These are phyloP conservation scores for Margarornis squamiger DNA, from an alignment of 2,797 vertebrate genomes.

Conservation along the genomic window DNA sequence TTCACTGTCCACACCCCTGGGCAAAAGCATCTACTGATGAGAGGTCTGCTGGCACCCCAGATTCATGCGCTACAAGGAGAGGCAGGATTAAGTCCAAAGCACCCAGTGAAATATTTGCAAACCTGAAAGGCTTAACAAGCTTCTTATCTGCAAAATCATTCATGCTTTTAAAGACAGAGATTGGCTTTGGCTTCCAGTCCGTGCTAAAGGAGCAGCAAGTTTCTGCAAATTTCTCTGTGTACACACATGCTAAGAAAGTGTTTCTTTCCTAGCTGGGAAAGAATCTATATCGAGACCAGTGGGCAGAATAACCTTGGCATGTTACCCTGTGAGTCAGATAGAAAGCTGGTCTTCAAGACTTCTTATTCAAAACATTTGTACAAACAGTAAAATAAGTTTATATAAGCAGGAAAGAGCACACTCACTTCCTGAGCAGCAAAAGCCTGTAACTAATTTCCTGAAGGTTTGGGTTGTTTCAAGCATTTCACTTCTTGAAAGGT, in stretches of 20 bases:
- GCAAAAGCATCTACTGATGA: neutral
- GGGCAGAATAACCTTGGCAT: neutral
- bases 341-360: neutral
- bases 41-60: neutral
- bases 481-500: constrained; percentile 21
- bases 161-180: neutral
- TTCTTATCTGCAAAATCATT: neutral
- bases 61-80: neutral
- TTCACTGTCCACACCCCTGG: neutral
- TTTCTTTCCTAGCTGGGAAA: neutral
- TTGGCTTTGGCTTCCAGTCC: neutral
- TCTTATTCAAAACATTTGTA: neutral
- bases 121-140: neutral
- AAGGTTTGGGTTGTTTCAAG: neutral
- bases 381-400: neutral
- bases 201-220: neutral
- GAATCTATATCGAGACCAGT: neutral
- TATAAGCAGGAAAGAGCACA: neutral
- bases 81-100: neutral
- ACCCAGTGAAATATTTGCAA: neutral
- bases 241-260: neutral
- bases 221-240: neutral
- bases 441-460: neutral
- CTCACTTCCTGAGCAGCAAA: neutral
- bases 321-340: neutral